Evolutionary conservation across 2,797 vertebrate genomes (phyloP).

Genomic region (Tokudaia tokunoshimensis): DNA sequence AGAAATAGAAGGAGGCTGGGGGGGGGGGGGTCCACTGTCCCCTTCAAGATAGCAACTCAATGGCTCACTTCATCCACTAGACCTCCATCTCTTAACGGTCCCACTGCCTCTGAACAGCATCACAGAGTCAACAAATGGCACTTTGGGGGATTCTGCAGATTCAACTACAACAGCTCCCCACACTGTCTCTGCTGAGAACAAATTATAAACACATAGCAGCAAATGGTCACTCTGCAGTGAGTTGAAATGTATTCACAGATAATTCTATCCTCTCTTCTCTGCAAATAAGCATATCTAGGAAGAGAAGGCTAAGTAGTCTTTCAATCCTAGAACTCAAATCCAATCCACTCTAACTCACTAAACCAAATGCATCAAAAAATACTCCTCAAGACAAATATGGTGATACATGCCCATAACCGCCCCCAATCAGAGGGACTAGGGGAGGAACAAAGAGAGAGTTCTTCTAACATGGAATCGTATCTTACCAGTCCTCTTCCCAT

Average conservation of each 20-base stretch:
- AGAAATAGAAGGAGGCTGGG: background rate
- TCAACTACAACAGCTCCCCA: background rate
- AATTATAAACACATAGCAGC: background rate
- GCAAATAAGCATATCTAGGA: background rate
- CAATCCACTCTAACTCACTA: background rate
- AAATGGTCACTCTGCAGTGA: background rate
- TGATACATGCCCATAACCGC: background rate
- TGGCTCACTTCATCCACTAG: background rate
- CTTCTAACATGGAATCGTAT: background rate
- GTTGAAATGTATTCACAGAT: background rate
- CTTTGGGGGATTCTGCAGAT: background rate
- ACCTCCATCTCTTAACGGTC: background rate
- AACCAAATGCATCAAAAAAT: background rate
- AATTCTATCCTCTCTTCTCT: background rate
- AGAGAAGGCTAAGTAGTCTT: background rate
- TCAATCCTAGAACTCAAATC: background rate
- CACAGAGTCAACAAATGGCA: background rate
- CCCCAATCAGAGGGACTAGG: background rate
- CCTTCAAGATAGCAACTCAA: background rate
- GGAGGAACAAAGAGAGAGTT: background rate
- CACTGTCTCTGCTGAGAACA: conserved; percentile 22
- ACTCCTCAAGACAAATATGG: background rate
- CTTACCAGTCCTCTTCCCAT: background rate
- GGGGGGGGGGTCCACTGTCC: no score
- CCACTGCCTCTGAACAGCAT: background rate